phyloP scores from a whole-genome alignment of 2,888 invertebrate genomes.

The Dendrolimus pini region DNA sequence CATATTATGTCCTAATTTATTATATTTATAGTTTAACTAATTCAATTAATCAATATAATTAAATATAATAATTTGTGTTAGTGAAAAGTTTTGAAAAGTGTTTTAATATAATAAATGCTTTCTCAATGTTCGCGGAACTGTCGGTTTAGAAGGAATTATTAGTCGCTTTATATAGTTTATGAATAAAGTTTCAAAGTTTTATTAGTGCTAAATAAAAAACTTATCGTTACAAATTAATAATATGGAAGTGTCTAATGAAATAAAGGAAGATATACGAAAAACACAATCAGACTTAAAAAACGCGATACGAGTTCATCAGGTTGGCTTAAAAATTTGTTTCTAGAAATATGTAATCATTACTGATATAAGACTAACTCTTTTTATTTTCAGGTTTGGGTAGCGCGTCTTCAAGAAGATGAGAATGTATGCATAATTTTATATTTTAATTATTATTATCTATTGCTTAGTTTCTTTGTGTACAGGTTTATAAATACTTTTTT shows the following conservation, averaged over 20 bases:
- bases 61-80: no score
- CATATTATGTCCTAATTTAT: no score
- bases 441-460: conserved; percentile 5
- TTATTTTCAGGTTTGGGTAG: conserved; percentile 70
- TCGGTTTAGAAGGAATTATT: no score
- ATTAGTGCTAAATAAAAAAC: neutral
- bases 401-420: conserved; percentile 74
- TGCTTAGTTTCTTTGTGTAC: conserved; percentile 5
- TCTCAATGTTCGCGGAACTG: conserved; percentile 5
- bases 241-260: conserved; percentile 79
- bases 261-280: conserved; percentile 78
- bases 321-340: conserved; percentile 30
- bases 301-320: conserved; percentile 80
- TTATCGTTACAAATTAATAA: neutral
- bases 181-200: neutral
- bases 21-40: no score
- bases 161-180: neutral
- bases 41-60: no score
- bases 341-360: no score
- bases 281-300: conserved; percentile 78
- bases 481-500: conserved; percentile 10
- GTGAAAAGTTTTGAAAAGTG: no score
- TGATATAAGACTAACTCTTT: conserved; percentile 4
- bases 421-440: conserved; percentile 49
- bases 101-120: neutral